Conservation (phyloP, 2,797 vertebrate genomes). For the Harpagifer antarcticus region DNA sequence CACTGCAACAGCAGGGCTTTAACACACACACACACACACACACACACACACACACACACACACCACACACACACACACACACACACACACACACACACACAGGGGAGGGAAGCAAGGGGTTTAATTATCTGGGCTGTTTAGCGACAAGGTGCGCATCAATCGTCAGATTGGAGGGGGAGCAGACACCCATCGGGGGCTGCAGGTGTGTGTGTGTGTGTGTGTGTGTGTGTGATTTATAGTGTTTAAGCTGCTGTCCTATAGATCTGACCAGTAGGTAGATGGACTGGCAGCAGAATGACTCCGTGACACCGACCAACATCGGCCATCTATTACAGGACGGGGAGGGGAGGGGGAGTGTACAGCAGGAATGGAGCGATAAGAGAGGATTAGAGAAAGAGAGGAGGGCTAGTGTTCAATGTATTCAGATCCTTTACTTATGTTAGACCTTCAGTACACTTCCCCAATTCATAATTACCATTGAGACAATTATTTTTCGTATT, state of each 20-base stretch:
- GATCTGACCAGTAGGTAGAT: constrained; percentile 62
- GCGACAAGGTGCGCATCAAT: constrained; percentile 70
- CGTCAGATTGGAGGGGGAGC: constrained; percentile 39
- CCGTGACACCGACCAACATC: constrained; percentile 57
- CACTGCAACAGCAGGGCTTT: constrained; percentile 32
- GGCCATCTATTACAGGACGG: constrained; percentile 57
- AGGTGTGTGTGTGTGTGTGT: constrained; percentile 44
- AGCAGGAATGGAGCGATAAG: constrained; percentile 13
- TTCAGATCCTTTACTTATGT: not conserved
- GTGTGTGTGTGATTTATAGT: constrained; percentile 72
- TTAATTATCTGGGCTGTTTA: constrained; percentile 75
- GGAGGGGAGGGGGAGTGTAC: constrained; percentile 5
- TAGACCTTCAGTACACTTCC: no score
- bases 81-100: no score
- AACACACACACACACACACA: constrained; percentile 22
- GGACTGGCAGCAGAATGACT: constrained; percentile 63
- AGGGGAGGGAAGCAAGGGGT: constrained; percentile 39
- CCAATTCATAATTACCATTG: no score
- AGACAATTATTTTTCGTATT: no score
- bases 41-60: no score
- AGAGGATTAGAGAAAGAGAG: constrained; percentile 1
- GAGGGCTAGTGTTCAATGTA: not conserved
- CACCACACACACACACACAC: no score
- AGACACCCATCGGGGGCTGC: constrained; percentile 21
- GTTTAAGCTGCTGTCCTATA: constrained; percentile 43